Base-by-base conservation (phyloP, 1,140 invertebrate species). In the Lepidostoma basale region DNA sequence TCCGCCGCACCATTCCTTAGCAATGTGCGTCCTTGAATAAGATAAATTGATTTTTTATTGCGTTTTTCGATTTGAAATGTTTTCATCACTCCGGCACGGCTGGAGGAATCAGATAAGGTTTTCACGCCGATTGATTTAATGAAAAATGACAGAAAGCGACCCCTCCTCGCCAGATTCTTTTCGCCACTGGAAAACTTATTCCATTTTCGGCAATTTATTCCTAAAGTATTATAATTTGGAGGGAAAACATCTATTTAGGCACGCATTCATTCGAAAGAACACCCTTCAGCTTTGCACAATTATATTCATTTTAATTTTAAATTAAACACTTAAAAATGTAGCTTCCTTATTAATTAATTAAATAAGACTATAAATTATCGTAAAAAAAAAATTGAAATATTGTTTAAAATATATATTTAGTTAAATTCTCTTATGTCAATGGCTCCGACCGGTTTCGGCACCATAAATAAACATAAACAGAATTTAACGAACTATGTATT, bases 41-140 rank as follows among this genome's bases (percentile, higher is more conserved):
- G 70, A 72, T 68, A 67, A 72, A 72, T 72, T 28, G 70, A 52
- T 68, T 69, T 72, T 72, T 72, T 72, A 69, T 67, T 67, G 63
- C 67, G 40, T 66, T 64, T 66, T 39, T 47, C 67, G 60, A 42
- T 66, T 58, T 59, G 44, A 40, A 58, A 64, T 62, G 60, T 70
- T 56, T 65, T 66, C 45, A 66, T 67, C 25, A 25, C 20, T 36
- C 25, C 22, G 18, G 39, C 36, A 64, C 56, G 56, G 42, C 66
- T 60, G 45, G 49, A 39, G 65, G 62, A 72, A 72, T 72, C 70
- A 68, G 70, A 68, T 68, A 66, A 72, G 70, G 63, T 68, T 66
- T 67, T 72, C 62, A 62, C 66, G 36, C 67, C 69, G 70, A 72
- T 72, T 72, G 70, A 72, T 72, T 72, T 72, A 72, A 72, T 72